Base-by-base conservation (phyloP, 2,888 invertebrate species). In the Dusona sp. region DNA sequence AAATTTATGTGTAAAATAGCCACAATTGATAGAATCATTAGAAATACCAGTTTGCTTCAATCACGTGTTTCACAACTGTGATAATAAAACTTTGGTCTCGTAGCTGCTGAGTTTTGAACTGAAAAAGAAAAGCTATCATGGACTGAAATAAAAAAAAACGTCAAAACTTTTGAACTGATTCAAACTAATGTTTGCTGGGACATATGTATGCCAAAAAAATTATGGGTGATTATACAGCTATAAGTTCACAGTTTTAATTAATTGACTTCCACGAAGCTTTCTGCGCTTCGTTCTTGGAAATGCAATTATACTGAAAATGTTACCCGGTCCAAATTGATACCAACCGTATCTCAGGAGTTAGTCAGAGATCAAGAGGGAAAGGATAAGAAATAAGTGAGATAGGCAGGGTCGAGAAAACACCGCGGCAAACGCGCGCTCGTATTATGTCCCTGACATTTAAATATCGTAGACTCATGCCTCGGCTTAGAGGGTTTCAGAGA, bases 381-480 rank as follows among this genome's bases (percentile, higher is more conserved):
- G 36, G 36, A 68, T 25, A 25, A 64, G 45, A 75, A 84, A 75
- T 61, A 29, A 75, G 25, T 75, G 84, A 72, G 77, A 57, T 38
- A 48, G 36, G 61, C 57, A 75, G 70, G 25, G 78, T 51, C n/a
- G 51, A 9, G 51, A 48, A 38, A 79, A 64, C 19, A 51, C 54
- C 68, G 33, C 25, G 57, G 25, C 79, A 36, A 57, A 54, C 13
- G 61, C 61, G 70, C 38, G 42, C 89, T 91, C 91, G 92, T 91
- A 92, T 92, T 92, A 92, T 92, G 92, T 90, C 91, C 88, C 91
- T 93, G 93, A 93, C 94, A 94, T 94, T 93, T 93, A 94, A 94
- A 94, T 94, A 94, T 92, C 93, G 92, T 90, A 89, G 90, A 87
- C 88, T 90, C 88, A 77, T 61, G 77, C 89, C 80, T 82, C 79